Percentiles rank a stretch among this genome's conserved stretches.
These are phyloP conservation scores for Leptarthrus brevirostris DNA, from an alignment of 2,888 invertebrate genomes.

Conservation along the genomic window DNA sequence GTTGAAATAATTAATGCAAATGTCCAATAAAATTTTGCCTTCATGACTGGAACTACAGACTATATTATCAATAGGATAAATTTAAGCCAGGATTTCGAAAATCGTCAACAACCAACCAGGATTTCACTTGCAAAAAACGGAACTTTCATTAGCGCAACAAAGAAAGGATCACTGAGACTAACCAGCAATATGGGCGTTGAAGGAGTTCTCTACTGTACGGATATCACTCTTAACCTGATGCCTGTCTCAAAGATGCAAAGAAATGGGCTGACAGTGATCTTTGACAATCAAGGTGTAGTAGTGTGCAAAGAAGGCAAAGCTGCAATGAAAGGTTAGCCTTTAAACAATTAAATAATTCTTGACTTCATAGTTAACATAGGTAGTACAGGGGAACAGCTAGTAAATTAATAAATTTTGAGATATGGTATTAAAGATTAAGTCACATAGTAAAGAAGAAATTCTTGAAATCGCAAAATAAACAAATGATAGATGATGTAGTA, in stretches of 20 bases:
- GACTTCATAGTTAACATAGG: not conserved
- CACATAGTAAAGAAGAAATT: slow-evolving; percentile 55
- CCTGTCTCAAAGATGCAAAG: slow-evolving; percentile 58
- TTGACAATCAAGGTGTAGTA: slow-evolving; percentile 57
- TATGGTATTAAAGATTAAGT: slow-evolving; percentile 56
- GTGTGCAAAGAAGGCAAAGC: not conserved
- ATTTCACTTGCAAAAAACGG: slow-evolving; percentile 59
- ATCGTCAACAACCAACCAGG: slow-evolving; percentile 56
- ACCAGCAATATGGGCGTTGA: slow-evolving; percentile 57
- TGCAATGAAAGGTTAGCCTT: slow-evolving; percentile 50
- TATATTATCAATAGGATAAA: slow-evolving; percentile 52
- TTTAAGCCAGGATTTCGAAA: slow-evolving; percentile 47
- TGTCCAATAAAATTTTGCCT: slow-evolving; percentile 5
- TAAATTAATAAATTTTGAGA: slow-evolving; percentile 1
- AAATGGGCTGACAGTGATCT: slow-evolving; percentile 58
- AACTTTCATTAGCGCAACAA: slow-evolving; percentile 58
- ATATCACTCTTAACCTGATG: slow-evolving; percentile 58
- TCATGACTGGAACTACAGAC: slow-evolving; percentile 34
- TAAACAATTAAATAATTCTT: slow-evolving; percentile 34
- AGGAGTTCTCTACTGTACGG: slow-evolving; percentile 55
- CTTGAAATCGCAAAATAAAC: slow-evolving; percentile 54
- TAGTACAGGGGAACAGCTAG: not conserved
- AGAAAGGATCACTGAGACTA: slow-evolving; percentile 58
- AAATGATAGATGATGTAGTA: slow-evolving; percentile 53
- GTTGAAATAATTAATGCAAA: not conserved